Percentiles rank a stretch among this genome's conserved stretches.
These are phyloP conservation scores for Pangasianodon gigas DNA, from an alignment of 2,113 vertebrate species.

Conservation along the genomic window DNA sequence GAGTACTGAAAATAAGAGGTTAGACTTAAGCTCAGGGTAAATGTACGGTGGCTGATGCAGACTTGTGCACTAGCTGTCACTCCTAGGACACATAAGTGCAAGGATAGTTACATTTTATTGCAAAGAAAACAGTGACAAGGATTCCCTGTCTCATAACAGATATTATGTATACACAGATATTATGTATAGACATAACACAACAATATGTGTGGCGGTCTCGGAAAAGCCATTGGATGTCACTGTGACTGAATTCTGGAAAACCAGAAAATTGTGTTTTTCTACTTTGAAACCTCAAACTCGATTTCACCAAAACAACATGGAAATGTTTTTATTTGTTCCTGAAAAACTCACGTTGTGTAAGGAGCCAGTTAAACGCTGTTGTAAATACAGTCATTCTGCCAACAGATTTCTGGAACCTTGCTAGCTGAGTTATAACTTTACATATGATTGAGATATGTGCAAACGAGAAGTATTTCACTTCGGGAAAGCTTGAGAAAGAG, in stretches of 20 bases:
- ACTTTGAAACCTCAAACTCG: background rate
- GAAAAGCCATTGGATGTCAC: background rate
- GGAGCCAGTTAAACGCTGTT: background rate
- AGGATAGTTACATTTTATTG: background rate
- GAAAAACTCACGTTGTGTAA: background rate
- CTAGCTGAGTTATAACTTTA: background rate
- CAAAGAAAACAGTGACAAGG: background rate
- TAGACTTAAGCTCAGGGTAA: background rate
- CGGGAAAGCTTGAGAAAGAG: background rate
- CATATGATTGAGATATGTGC: background rate
- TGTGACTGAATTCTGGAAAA: background rate
- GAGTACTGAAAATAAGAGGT: background rate
- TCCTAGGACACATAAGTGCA: background rate
- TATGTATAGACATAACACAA: background rate
- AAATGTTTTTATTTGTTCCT: background rate
- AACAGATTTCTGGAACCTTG: background rate
- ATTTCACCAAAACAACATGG: background rate
- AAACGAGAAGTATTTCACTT: background rate
- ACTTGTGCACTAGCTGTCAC: background rate
- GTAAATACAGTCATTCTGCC: background rate
- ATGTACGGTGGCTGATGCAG: slow-evolving; percentile 8
- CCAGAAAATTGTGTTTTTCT: background rate
- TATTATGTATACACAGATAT: too few species aligned
- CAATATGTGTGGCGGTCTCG: background rate
- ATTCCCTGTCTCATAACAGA: too few species aligned